These are phyloP conservation scores for Acanthopleura granulata DNA, from an alignment of 2,888 invertebrate genomes.

Conservation along the genomic window DNA sequence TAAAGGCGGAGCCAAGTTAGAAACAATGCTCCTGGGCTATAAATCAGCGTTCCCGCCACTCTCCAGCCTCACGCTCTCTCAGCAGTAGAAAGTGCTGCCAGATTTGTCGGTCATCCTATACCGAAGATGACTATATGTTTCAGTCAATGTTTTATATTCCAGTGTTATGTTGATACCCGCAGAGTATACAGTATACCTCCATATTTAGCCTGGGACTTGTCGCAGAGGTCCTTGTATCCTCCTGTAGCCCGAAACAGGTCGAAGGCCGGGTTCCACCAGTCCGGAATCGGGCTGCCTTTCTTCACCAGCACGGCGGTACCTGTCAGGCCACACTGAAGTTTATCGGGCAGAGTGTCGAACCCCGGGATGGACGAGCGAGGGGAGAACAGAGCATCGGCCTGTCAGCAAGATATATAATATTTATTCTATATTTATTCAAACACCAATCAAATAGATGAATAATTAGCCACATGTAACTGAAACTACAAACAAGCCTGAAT, in stretches of 20 bases:
- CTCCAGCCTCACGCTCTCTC: no score
- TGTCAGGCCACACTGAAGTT: slow-evolving; percentile 30
- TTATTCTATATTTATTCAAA: no score
- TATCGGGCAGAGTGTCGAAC: slow-evolving; percentile 29
- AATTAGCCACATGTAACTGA: no score
- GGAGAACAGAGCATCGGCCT: slow-evolving; percentile 41
- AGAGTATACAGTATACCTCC: slow-evolving; percentile 19
- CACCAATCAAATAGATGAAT: no score
- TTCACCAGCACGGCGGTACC: slow-evolving; percentile 39
- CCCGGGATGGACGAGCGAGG: slow-evolving; percentile 32
- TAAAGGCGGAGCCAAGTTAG: no score
- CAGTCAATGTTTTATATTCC: no score
- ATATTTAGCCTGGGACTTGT: slow-evolving; percentile 22
- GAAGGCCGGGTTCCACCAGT: slow-evolving; percentile 43
- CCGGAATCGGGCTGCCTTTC: slow-evolving; percentile 34
- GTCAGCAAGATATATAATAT: not conserved
- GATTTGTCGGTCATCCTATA: no score
- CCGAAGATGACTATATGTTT: no score
- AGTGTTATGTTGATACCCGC: not conserved
- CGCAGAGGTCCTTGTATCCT: slow-evolving; percentile 28
- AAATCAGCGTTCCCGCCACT: no score
- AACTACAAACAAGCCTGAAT: no score
- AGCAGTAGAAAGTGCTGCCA: no score
- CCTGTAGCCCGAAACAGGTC: slow-evolving; percentile 28
- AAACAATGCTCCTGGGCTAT: no score